Evolutionary conservation across 2,797 vertebrate species (phyloP), one percentile per base, ranked within the genome.

Genomic region (Lepidocolaptes lacrymiger): DNA sequence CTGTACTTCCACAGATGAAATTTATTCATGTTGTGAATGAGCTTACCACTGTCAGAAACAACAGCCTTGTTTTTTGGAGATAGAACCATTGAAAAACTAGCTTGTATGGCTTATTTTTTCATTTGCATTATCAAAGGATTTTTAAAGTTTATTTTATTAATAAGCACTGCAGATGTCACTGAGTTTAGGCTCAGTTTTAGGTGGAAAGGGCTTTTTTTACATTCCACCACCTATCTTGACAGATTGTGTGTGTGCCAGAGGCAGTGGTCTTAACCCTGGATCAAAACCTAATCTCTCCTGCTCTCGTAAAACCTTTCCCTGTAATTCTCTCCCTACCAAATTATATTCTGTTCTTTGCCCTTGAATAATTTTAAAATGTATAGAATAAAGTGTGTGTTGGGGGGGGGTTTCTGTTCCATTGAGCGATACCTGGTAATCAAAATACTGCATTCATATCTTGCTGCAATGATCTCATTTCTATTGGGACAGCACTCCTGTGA

Each of bases 381-480:
- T 93, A 81, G 95, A 93, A 93, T 92, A 89, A 95, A 94, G 79
- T 86, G n/a, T 39, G 52, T 2, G n/a, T 59, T 14, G 10, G 10
- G 55, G 10, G 20, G 20, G 14, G 27, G n/a, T 21, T 27, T 86
- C 88, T 88, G 78, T 93, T 96, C 93, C 75, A 63, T 75, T 89
- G 92, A 95, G 87, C 27, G 14, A 89, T 96, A 97, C 94, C 94
- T 96, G 94, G 96, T 95, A 96, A 97, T 97, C 96, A 96, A 91
- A 97, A 91, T 75, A 52, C 88, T 56, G 78, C 81, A 62, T 93
- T 96, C 84, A 12, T 96, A 96, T 97, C 95, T 97, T 43, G 84
- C 95, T 89, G 93, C 96, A 92, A 10, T 96, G 96, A 97, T 97
- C 95, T 97, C 95, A 95, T 97, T 95, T 58, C 94, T 97, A 91